Base-by-base conservation (phyloP, 2,113 vertebrate species). In the Suncus etruscus region DNA sequence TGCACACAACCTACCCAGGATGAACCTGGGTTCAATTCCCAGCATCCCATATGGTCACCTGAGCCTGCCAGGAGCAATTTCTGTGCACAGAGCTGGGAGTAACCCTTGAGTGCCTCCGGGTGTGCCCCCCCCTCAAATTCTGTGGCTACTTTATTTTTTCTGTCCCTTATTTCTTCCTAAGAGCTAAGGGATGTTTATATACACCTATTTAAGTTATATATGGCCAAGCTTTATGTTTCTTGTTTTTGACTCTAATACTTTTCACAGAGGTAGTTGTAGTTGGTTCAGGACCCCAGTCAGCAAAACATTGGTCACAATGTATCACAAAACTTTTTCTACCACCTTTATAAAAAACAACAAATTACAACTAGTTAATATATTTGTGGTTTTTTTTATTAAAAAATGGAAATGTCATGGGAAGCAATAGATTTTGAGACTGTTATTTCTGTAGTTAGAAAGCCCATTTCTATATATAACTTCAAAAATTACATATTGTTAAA, bases 341-440 rank as follows among this genome's bases (percentile, higher is more conserved):
- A 1, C 25, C 85, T 9, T 2, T 45, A 2, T 27, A 45, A 2
- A 81, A 31, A 76, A 54, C 1, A 29, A 3, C 4, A 63, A 51
- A 70, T 58, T 6, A 32, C 54, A 76, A 29, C 1, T 54, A 73
- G 32, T 25, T 39, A 39, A 27, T 25, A 72, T 10, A 45, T 68
- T 27, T 66, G 18, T 31, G 9, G 12, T 9, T 24, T 69, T 86
- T 69, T 39, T 48, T 27, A n/a, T 45, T 68, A 69, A 81, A 66
- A 77, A 82, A 58, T 83, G 10, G 6, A 5, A 83, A 82, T 12
- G 48, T 72, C 2, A 66, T 83, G 25, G 45, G 85, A 39, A 16
- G n/a, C 48, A 85, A 65, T 76, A 83, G 85, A 91, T 66, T 7
- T 48, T 84, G 25, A 90, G 7, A 45, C 25, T 24, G 82, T 65